A percentile compares a stretch with the other conserved stretches of the same genome.
These are phyloP conservation scores for Oophaga pumilio DNA, from an alignment of 2,113 vertebrate species.

Conservation along the genomic window DNA sequence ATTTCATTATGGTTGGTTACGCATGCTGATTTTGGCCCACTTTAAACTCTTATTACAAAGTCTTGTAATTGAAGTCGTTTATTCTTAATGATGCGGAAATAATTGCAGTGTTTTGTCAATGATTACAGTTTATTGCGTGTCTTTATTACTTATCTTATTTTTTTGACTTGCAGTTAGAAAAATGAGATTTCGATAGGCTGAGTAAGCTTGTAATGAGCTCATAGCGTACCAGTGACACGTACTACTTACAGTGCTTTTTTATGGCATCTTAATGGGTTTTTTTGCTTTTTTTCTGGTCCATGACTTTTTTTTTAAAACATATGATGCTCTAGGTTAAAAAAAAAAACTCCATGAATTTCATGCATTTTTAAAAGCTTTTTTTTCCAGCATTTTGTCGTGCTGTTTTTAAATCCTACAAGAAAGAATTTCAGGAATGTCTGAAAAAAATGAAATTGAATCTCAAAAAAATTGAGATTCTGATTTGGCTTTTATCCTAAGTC, in stretches of 20 bases:
- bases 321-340: no score
- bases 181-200: not conserved
- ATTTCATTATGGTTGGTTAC: constrained; percentile 4
- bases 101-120: constrained; percentile 57
- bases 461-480: no score
- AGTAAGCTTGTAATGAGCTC: not conserved
- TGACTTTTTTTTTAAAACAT: no score
- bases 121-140: not conserved
- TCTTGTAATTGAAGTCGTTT: constrained; percentile 36
- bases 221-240: not conserved
- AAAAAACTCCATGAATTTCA: no score
- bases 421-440: no score
- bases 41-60: constrained; percentile 9
- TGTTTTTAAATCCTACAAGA: no score
- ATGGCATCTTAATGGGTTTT: not conserved
- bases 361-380: no score
- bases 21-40: constrained; percentile 3
- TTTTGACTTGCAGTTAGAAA: not conserved
- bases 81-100: constrained; percentile 66
- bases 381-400: no score
- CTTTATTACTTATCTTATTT: not conserved
- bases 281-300: no score
- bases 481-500: no score
- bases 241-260: no score
- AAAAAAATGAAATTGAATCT: no score